Evolutionary conservation across 2,888 invertebrate genomes (phyloP), one percentile per base, ranked within the genome.

Genomic region (Anaspis maculata): DNA sequence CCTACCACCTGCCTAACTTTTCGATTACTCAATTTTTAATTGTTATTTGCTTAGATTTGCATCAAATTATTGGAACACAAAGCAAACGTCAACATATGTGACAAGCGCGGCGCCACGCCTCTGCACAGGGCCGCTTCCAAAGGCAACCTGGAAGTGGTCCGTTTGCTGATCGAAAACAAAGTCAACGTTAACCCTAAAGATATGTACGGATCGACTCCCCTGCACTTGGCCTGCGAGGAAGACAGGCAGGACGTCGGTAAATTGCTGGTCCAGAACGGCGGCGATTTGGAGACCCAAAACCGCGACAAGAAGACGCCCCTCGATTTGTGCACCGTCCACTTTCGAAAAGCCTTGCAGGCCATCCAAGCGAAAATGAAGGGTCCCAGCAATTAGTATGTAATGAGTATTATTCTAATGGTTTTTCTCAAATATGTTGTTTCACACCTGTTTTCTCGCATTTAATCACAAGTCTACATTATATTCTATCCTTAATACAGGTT

Each of bases 201-300:
- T 63, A 66, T 66, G 21, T 79, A 79, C 50, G 86, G 86, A 15
- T 83, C 82, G 56, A 81, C 86, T 12, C 74, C 89, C 24, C 62
- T 90, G 74, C 87, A 88, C 64, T 70, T 86, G 41, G 83, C 86
- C 2, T 87, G 86, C 65, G 87, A 88, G 62, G 88, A 88, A 62
- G 77, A 81, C 47, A 70, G 83, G 43, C 71, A 73, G 45, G 74
- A 78, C 37, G 78, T 74, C 45, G 79, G 82, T 4, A 68, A 73
- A 49, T 59, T 82, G 46, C 65, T 88, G 36, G 72, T 80, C 0
- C 66, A 73, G 42, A 68, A 75, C 51, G 84, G 84, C 11, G 85
- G 83, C 3, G 67, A 68, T 49, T 43, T 74, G 7, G 66, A 71
- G 21, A 52, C 72, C 10, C 54, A 61, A 49, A 87, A 88, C 59